These are phyloP conservation scores for Gambusia holbrooki DNA, from an alignment of 2,113 vertebrate species.

Conservation along the genomic window DNA sequence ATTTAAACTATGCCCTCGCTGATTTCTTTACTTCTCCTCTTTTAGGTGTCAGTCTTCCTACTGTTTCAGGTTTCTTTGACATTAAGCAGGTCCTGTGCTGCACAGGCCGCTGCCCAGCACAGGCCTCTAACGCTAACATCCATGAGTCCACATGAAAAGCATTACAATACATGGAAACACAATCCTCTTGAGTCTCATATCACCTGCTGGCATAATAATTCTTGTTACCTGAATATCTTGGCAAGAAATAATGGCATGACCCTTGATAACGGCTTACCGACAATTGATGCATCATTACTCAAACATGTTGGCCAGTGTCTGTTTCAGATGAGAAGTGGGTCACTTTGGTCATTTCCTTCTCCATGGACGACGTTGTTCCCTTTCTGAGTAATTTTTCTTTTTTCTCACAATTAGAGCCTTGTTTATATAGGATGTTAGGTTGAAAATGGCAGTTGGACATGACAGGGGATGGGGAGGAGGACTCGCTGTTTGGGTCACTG, in stretches of 20 bases:
- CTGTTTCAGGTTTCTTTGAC: background rate
- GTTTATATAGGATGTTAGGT: background rate
- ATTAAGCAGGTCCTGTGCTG: slow-evolving; percentile 65
- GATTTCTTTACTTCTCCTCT: background rate
- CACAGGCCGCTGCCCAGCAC: slow-evolving; percentile 24
- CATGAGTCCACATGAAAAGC: slow-evolving; percentile 47
- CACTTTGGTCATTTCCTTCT: slow-evolving; percentile 13
- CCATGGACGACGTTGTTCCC: background rate
- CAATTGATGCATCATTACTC: slow-evolving; percentile 1
- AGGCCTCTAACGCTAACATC: slow-evolving; percentile 32
- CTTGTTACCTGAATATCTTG: slow-evolving; percentile 28
- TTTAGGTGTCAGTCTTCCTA: background rate
- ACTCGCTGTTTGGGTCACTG: slow-evolving; percentile 4
- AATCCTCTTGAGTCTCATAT: slow-evolving; percentile 50
- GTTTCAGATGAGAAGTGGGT: slow-evolving; percentile 14
- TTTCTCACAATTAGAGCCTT: background rate
- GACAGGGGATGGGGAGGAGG: background rate
- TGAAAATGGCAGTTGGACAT: background rate
- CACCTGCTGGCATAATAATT: slow-evolving; percentile 36
- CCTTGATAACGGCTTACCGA: slow-evolving; percentile 2
- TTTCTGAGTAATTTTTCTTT: background rate
- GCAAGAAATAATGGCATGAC: background rate
- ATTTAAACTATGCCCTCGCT: background rate
- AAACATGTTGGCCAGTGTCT: slow-evolving; percentile 20
- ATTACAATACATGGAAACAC: slow-evolving; percentile 66